Percentiles rank a stretch among this genome's conserved stretches.
phyloP scores from a whole-genome alignment of 2,888 invertebrate species.

The Pteria penguin region DNA sequence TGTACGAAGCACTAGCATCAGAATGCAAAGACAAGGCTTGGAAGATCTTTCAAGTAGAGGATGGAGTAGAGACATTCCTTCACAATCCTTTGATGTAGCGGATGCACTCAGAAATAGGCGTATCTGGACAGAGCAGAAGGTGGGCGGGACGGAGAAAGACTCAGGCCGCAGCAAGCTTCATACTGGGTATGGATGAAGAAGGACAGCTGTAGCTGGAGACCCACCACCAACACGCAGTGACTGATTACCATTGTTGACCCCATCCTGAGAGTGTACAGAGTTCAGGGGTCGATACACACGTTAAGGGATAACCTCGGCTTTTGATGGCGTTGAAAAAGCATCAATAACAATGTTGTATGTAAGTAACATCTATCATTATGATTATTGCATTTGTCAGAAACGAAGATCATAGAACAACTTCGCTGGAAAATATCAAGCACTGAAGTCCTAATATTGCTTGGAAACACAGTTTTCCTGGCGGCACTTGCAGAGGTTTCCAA shows the following conservation, averaged over 20 bases:
- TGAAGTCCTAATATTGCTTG: too few species aligned
- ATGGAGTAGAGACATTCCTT: neutral
- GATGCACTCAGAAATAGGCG: neutral
- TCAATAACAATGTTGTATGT: too few species aligned
- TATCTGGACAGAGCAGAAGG: neutral
- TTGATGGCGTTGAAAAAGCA: too few species aligned
- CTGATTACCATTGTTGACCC: neutral
- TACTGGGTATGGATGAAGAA: neutral
- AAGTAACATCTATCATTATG: too few species aligned
- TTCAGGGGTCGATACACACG: neutral
- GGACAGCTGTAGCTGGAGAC: neutral
- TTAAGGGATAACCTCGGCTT: neutral
- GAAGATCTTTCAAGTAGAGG: too few species aligned
- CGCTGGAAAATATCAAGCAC: too few species aligned
- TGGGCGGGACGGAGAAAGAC: neutral
- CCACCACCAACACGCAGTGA: neutral
- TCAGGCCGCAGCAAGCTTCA: neutral
- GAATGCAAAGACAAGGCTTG: neutral
- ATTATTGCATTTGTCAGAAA: too few species aligned
- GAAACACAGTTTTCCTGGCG: too few species aligned
- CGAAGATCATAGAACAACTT: too few species aligned
- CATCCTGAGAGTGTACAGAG: neutral
- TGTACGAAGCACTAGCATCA: neutral
- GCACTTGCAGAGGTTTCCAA: too few species aligned
- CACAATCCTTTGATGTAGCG: neutral